Percentiles rank a stretch among this genome's conserved stretches.
phyloP scores from a whole-genome alignment of 2,888 invertebrate species.

The Phyllotreta cruciferae region DNA sequence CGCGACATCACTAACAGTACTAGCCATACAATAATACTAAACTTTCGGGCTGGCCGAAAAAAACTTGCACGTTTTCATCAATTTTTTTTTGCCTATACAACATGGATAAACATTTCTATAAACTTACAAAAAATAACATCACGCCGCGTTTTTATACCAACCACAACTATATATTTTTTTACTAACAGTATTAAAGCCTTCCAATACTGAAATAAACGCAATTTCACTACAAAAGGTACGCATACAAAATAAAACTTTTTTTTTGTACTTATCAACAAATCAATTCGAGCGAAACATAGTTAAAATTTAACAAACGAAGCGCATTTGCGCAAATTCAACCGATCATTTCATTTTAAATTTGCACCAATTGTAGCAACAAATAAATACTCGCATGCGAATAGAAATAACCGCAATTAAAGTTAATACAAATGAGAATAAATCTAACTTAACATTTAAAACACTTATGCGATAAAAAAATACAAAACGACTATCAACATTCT shows the following conservation, averaged over 20 bases:
- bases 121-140: conserved; percentile 59
- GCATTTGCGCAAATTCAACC: no score
- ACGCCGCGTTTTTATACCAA: conserved; percentile 49
- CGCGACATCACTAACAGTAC: conserved; percentile 58
- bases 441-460: conserved; percentile 39
- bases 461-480: conserved; percentile 33
- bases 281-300: not conserved
- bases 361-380: conserved; percentile 22
- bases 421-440: conserved; percentile 37
- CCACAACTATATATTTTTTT: conserved; percentile 47
- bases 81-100: conserved; percentile 44
- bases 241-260: not conserved
- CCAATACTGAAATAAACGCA: conserved; percentile 56
- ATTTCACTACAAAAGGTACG: conserved; percentile 13
- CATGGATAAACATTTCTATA: conserved; percentile 55
- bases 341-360: no score
- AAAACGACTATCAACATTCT: conserved; percentile 16
- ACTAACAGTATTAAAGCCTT: conserved; percentile 56
- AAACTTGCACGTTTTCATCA: conserved; percentile 29
- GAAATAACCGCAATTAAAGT: conserved; percentile 11
- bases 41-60: conserved; percentile 31
- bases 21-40: conserved; percentile 51
- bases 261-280: no score
- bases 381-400: conserved; percentile 37
- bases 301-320: no score